Conservation (phyloP, 2,888 invertebrate species). For the Drosophila setosimentum region DNA sequence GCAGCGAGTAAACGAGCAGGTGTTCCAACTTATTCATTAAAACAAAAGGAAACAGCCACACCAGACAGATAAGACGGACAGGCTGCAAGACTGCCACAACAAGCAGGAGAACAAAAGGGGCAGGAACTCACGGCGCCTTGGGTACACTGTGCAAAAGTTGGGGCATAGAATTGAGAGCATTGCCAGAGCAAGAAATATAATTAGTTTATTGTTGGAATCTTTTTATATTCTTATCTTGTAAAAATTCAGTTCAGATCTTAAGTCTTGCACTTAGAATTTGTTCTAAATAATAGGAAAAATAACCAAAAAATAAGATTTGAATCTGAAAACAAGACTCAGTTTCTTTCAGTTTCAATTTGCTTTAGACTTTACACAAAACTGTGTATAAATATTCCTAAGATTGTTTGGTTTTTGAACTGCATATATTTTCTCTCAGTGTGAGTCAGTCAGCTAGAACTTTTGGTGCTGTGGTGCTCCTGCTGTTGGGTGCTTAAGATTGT, state of each 20-base stretch:
- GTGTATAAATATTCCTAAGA: too few relatives aligned
- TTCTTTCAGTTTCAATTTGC: neutral
- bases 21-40: constrained; percentile 78
- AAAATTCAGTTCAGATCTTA: too few relatives aligned
- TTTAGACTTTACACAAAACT: neutral
- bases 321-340: neutral
- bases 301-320: fast-evolving
- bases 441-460: constrained; percentile 59
- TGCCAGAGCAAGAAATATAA: too few relatives aligned
- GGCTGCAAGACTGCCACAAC: constrained; percentile 12
- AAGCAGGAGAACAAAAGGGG: neutral
- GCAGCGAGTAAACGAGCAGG: constrained; percentile 65
- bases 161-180: too few relatives aligned
- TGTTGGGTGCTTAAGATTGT: constrained; percentile 67
- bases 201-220: fast-evolving
- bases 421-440: constrained; percentile 13
- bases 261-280: neutral
- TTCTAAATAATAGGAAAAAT: neutral
- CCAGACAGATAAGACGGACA: constrained; percentile 31
- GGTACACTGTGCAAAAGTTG: neutral
- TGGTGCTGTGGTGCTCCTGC: constrained; percentile 37
- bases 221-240: neutral
- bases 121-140: constrained; percentile 26
- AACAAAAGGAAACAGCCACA: constrained; percentile 69
- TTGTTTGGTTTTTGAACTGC: neutral